A percentile compares a stretch with the other conserved stretches of the same genome.
Evolutionary conservation across 2,797 vertebrate species (phyloP).

Genomic region (Tarsius wallacei): DNA sequence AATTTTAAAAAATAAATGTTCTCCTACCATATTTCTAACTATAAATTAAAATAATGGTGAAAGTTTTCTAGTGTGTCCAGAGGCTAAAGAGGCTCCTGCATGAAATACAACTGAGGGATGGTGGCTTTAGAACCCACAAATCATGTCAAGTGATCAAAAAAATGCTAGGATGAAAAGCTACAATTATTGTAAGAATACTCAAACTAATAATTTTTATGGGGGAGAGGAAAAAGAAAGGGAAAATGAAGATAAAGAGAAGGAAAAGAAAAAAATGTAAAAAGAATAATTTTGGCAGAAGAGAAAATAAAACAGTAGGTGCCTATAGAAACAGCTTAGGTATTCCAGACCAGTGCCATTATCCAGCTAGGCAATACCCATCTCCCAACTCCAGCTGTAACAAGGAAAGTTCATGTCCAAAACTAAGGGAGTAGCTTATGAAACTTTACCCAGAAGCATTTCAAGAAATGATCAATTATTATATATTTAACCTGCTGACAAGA

Average conservation of each 20-base stretch:
- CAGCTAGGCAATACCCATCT: not conserved
- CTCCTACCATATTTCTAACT: not conserved
- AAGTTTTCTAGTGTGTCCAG: not conserved
- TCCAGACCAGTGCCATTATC: not conserved
- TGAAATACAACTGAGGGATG: not conserved
- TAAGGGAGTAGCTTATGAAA: not conserved
- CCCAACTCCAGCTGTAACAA: not conserved
- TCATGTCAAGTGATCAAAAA: not conserved
- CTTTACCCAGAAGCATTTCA: not conserved
- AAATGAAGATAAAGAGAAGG: not conserved
- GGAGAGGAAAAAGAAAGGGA: not conserved
- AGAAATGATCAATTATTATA: not conserved
- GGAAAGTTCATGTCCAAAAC: not conserved
- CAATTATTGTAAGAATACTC: not conserved
- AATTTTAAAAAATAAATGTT: not conserved
- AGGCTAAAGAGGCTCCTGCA: not conserved
- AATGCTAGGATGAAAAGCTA: not conserved
- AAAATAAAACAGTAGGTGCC: not conserved
- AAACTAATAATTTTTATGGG: not conserved
- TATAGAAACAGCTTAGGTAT: not conserved
- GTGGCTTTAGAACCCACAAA: not conserved
- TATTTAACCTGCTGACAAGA: not conserved
- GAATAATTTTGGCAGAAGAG: not conserved
- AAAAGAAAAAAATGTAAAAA: not conserved
- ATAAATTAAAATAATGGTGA: constrained; percentile 9